Base-by-base conservation (phyloP, 1,140 invertebrate species). In the Drosophila repletoides region DNA sequence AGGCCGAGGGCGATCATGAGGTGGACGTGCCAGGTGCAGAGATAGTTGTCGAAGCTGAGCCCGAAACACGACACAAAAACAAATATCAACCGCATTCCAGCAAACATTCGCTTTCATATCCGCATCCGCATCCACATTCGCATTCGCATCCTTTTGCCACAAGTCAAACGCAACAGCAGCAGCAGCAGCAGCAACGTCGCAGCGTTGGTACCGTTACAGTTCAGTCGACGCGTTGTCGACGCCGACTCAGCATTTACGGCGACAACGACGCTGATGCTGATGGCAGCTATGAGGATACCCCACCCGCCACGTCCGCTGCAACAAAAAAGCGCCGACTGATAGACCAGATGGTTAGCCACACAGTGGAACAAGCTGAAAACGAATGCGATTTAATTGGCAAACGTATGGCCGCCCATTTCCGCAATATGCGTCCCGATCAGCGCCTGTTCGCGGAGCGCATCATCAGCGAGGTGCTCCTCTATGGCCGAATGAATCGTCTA, bases 401-500 rank as follows among this genome's bases (percentile, higher is more conserved):
- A 29, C 75, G 80, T 2, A 80, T 84, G 75, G 80, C 80, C 1
- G 59, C 66, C 28, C 80, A 84, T 53, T 84, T 84, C 34, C 80
- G 80, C 21, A 75, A 86, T 15, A 84, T 84, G 75, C 61, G 60
- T 7, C n/a, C 61, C 15, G 75, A 84, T 49, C 80, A 84, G 38
- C 58, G 81, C 0, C 80, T 84, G 14, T 84, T 45, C 7, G 79
- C 79, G 9, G 79, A 83, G 21, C 52, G 79, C 45, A 86, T 84
- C 34, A 84, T 84, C 31, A 72, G 75, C 14, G 81, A 84, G 21
- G 80, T 84, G 34, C 41, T 84, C 1, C 67, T 84, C 22, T 84
- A 63, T 19, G 80, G 80, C 1, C 75, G 80, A 2, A 75, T 84
- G 75, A 76, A 84, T 66, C 75, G 59, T 1, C 41, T 84, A 3